Base-by-base conservation (phyloP, 2,113 vertebrate species). In the Mormyrus lacerda region DNA sequence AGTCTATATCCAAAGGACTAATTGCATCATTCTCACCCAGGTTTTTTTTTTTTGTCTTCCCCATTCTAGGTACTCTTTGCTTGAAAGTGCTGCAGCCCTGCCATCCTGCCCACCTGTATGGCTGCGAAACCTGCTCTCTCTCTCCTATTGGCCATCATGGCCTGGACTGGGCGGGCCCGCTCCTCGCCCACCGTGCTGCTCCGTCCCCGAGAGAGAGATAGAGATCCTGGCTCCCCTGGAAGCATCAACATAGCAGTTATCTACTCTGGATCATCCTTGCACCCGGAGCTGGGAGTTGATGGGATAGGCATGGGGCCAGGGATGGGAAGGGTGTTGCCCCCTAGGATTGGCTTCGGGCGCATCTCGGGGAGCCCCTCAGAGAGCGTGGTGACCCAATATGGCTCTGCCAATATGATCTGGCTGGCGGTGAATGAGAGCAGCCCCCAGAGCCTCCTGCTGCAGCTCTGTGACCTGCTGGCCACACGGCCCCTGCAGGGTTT, bases 401-500 rank as follows among this genome's bases (percentile, higher is more conserved):
- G 96, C 31, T 94, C 93, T 24, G 97, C 98, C 7, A 97, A 98
- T 87, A 95, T 98, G 0, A 96, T 98, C 91, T 96, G 96, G 89
- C 94, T 98, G 93, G 94, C 97, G 7, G 95, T 99, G 90, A 98
- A 99, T 27, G 97, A 97, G 94, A 98, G 97, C 92, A 97, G 98
- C 93, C 98, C 98, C 0, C 97, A 97, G 1, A 97, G 96, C 90
- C 95, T 99, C 11, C 96, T 99, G 92, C 95, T 98, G 91, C 97
- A 97, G 89, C 96, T 98, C 91, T 99, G 98, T 91, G 97, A 98
- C 93, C 96, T 98, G 85, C 97, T 99, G 93, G 97, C 96, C 91
- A 98, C 97, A 90, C 95, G 98, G 55, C 97, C 97, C 0, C 96
- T 99, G 89, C 96, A 99, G 92, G 98, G 98, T 42, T 95, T 99